phyloP scores from a whole-genome alignment of 1,140 invertebrate species.

The Megalopta genalis region DNA sequence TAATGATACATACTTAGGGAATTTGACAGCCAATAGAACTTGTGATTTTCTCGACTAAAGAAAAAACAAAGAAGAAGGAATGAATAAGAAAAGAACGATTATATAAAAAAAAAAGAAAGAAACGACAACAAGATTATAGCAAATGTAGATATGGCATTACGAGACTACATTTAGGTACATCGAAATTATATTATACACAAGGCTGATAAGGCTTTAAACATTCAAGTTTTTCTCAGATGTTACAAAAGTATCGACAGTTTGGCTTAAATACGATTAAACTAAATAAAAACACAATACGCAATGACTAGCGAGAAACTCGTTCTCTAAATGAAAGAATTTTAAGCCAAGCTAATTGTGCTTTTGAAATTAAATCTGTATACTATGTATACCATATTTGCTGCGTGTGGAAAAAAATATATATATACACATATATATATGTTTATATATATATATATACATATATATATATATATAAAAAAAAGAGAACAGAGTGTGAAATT shows the following conservation, averaged over 20 bases:
- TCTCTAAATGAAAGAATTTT: conserved; percentile 57
- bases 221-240: conserved; percentile 61
- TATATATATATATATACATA: conserved; percentile 50
- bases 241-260: conserved; percentile 73
- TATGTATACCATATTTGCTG: conserved; percentile 78
- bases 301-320: conserved; percentile 8
- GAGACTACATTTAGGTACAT: conserved; percentile 70
- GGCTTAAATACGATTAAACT: conserved; percentile 61
- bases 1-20: conserved; percentile 57
- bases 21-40: conserved; percentile 54
- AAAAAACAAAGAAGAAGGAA: not conserved
- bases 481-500: conserved; percentile 59
- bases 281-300: not conserved
- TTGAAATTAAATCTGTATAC: conserved; percentile 79
- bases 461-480: conserved; percentile 44
- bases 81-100: too few relatives aligned
- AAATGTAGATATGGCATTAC: conserved; percentile 58
- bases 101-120: too few relatives aligned
- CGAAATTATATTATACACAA: conserved; percentile 70
- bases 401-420: conserved; percentile 63
- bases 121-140: conserved; percentile 48
- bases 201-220: conserved; percentile 67
- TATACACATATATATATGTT: conserved; percentile 52
- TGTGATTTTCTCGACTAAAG: conserved; percentile 51
- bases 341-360: conserved; percentile 73